These are phyloP conservation scores for Aythya baeri DNA, from an alignment of 2,113 vertebrate genomes.

Conservation along the genomic window DNA sequence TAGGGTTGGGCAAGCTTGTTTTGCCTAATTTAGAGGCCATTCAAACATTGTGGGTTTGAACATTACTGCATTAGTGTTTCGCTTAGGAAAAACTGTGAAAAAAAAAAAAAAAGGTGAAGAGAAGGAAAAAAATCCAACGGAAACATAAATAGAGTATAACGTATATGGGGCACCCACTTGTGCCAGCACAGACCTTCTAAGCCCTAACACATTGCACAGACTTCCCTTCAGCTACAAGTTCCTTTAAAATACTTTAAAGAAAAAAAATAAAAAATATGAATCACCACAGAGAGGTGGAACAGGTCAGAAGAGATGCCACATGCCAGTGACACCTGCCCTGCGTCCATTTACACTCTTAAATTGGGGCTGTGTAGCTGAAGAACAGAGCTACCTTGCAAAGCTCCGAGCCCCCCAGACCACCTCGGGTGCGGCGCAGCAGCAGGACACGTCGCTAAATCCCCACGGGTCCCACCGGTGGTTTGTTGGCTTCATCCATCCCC, in stretches of 20 bases:
- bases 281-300: background rate
- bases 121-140: constrained; percentile 47
- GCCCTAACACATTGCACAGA: constrained; percentile 22
- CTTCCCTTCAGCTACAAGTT: constrained; percentile 8
- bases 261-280: background rate
- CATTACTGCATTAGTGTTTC: constrained; percentile 66
- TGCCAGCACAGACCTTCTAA: constrained; percentile 50
- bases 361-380: background rate
- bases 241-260: background rate
- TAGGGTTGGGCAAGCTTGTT: constrained; percentile 68
- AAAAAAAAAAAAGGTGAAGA: constrained; percentile 24
- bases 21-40: constrained; percentile 73
- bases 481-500: background rate
- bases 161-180: constrained; percentile 46
- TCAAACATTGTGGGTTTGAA: constrained; percentile 76
- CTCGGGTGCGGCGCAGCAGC: background rate
- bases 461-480: background rate
- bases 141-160: constrained; percentile 67
- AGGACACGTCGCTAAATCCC: background rate
- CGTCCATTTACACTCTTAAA: background rate
- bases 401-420: background rate
- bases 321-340: background rate
- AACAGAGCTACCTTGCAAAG: background rate
- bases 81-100: constrained; percentile 61
- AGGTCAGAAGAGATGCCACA: background rate